Evolutionary conservation across 2,113 vertebrate species (phyloP), one percentile per base, ranked within the genome.

Genomic region (Ia io): DNA sequence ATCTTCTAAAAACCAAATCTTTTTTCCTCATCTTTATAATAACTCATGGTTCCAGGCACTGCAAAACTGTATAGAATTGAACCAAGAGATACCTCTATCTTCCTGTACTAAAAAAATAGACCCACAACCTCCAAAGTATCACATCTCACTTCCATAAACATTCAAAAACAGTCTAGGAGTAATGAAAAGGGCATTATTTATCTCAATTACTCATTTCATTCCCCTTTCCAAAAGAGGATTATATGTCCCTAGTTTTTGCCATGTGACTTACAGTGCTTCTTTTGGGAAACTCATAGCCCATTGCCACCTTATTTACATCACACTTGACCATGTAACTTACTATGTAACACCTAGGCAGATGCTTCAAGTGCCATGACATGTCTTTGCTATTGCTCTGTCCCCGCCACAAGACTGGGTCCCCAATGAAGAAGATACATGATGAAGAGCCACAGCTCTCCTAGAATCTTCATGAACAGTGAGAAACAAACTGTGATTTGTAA

Each of bases 1-100:
- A 63, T 5, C 63, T 97, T 86, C 71, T 53, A 82, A 90, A 83
- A 92, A 23, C 28, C 30, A 70, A 53, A 35, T 71, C 49, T 69
- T 63, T 69, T 51, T 37, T 61, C 37, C n/a, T 84, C 35, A 35
- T 67, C 42, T 93, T 76, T 49, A 8, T 35, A 59, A 17, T 51
- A 67, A 83, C 6, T 92, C 40, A 69, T 1, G 9, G 9, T 85
- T 23, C 23, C 53, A 22, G 11, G 20, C 10, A 18, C 53, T 23
- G 22, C 18, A 17, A 77, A 73, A 86, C 47, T 35, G 23, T 63
- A 22, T 37, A 35, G 4, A 22, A 51, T 9, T 74, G 47, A 63
- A 40, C 76, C 30, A 47, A 49, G 35, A 89, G 13, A 79, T 53
- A 2, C 12, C 5, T 73, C 65, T 88, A 32, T 79, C 71, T 53